Conservation (phyloP, 2,797 vertebrate species). For the Staurois parvus region DNA sequence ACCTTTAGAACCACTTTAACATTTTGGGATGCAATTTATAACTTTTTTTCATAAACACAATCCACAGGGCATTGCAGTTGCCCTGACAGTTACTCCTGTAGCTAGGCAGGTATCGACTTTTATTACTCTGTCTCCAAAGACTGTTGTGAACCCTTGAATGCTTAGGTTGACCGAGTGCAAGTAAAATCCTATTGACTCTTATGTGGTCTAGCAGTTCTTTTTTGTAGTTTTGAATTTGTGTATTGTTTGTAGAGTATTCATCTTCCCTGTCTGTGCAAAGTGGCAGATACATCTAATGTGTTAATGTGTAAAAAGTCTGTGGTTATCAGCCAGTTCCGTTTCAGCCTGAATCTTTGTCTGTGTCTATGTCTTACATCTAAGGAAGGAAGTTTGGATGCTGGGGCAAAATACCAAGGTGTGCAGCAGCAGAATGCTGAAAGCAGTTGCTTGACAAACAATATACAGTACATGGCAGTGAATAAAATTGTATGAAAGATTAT, state of each 20-base stretch:
- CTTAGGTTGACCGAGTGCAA: too few species aligned
- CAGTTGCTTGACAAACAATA: not conserved
- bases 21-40: too few species aligned
- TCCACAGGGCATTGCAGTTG: too few species aligned
- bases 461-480: not conserved
- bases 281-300: not conserved
- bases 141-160: too few species aligned
- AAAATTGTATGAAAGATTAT: not conserved
- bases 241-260: not conserved
- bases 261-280: not conserved
- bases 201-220: not conserved
- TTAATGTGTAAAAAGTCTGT: slow-evolving; percentile 1
- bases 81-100: too few species aligned
- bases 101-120: too few species aligned
- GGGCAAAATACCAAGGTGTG: not conserved
- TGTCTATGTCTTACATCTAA: not conserved
- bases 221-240: not conserved
- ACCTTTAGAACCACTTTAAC: too few species aligned
- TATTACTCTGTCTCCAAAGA: too few species aligned
- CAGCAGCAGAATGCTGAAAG: not conserved
- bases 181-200: not conserved
- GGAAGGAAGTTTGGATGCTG: slow-evolving; percentile 35
- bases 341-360: not conserved
- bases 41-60: too few species aligned
- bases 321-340: slow-evolving; percentile 46